A percentile compares a stretch with the other conserved stretches of the same genome.
phyloP scores from a whole-genome alignment of 2,888 invertebrate genomes.

The Conus canariensis region DNA sequence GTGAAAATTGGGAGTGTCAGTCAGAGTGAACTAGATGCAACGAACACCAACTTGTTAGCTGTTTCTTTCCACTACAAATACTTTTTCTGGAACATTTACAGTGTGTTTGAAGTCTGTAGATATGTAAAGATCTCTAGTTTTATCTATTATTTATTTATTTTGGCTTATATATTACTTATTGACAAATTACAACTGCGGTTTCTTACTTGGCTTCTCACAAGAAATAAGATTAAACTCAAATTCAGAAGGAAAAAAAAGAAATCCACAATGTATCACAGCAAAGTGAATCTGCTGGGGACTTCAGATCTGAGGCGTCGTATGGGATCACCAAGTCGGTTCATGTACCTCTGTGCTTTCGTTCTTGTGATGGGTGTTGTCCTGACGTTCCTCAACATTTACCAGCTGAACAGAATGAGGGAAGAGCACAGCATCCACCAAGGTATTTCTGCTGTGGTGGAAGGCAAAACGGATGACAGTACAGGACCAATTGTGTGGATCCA shows the following conservation, averaged over 20 bases:
- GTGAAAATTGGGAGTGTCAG: not conserved
- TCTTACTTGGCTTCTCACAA: no score
- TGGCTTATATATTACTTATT: no score
- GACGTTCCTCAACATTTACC: constrained; percentile 72
- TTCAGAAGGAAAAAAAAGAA: not conserved
- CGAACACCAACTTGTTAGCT: no score
- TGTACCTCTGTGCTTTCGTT: constrained; percentile 60
- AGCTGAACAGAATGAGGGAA: constrained; percentile 71
- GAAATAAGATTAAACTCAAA: no score
- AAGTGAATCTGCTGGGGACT: not conserved
- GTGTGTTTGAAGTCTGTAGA: no score
- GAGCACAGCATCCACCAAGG: constrained; percentile 59
- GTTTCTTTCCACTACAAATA: no score
- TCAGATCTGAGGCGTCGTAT: constrained; percentile 12
- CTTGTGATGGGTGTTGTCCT: constrained; percentile 68
- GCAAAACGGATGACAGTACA: constrained; percentile 1
- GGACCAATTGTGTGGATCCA: constrained; percentile 49
- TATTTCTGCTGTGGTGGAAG: constrained; percentile 54
- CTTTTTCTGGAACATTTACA: no score
- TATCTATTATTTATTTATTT: no score
- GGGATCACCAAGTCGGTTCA: constrained; percentile 49
- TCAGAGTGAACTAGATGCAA: not conserved
- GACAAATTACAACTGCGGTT: no score
- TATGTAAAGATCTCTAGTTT: no score
- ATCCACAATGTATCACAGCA: constrained; percentile 14